A percentile compares a stretch with the other conserved stretches of the same genome.
Conservation (phyloP, 2,888 invertebrate species). For the Sarcophaga rosellei region DNA sequence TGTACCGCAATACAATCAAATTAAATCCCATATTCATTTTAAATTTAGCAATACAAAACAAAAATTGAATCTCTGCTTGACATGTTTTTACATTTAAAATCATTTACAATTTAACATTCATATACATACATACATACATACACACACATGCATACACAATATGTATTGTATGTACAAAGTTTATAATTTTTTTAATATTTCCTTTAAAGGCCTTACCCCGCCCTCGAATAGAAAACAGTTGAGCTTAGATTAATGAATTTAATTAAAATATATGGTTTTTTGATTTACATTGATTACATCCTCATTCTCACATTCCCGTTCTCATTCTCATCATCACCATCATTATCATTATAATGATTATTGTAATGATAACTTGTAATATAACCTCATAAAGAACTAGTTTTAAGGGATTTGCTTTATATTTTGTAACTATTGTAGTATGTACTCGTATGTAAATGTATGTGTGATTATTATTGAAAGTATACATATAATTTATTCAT, state of each 20-base stretch:
- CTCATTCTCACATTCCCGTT: not conserved
- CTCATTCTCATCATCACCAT: not conserved
- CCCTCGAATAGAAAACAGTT: not conserved
- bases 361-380: not conserved
- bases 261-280: slow-evolving; percentile 30
- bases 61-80: not conserved
- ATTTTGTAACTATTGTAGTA: not conserved
- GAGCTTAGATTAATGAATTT: slow-evolving; percentile 15
- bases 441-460: too few relatives aligned
- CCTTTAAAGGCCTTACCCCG: not conserved
- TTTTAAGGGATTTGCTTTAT: not conserved
- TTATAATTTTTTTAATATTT: not conserved
- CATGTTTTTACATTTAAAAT: not conserved
- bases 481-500: not conserved
- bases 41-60: not conserved
- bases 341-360: not conserved
- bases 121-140: too few relatives aligned
- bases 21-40: too few relatives aligned
- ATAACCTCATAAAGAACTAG: not conserved
- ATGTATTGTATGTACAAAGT: too few relatives aligned
- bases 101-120: not conserved
- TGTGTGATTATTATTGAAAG: too few relatives aligned
- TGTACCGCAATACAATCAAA: too few relatives aligned
- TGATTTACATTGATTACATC: slow-evolving; percentile 22
- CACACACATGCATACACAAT: too few relatives aligned